These are phyloP conservation scores for Leiothrix lutea DNA, from an alignment of 2,113 vertebrate genomes.

Conservation along the genomic window DNA sequence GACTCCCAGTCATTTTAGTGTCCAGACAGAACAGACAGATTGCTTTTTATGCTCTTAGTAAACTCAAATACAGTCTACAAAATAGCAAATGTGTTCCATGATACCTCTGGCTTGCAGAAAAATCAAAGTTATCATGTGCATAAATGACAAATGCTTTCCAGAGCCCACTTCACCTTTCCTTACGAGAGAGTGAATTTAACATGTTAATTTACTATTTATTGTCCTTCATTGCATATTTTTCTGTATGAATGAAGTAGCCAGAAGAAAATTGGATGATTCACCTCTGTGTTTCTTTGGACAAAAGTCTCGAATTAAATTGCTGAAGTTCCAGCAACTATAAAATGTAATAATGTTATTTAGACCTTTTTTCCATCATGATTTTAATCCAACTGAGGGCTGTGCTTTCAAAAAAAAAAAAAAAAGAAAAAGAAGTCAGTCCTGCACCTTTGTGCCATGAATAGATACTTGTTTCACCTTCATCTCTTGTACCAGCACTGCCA, in stretches of 20 bases:
- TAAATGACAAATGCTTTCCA: background rate
- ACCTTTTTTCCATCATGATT: background rate
- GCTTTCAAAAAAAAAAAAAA: background rate
- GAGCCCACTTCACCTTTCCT: background rate
- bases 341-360: constrained; percentile 28
- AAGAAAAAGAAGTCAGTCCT: background rate
- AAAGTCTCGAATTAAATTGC: constrained; percentile 53
- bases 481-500: background rate
- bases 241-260: background rate
- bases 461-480: background rate
- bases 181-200: background rate
- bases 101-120: background rate
- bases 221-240: background rate
- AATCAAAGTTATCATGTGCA: background rate
- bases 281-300: background rate
- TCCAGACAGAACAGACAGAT: background rate
- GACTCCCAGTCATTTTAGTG: background rate
- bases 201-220: background rate
- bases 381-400: background rate
- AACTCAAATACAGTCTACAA: background rate
- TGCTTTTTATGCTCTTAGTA: background rate
- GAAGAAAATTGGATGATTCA: constrained; percentile 52
- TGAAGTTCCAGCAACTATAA: constrained; percentile 1
- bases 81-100: background rate
- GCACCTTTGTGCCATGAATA: background rate